Base-by-base conservation (phyloP, 2,797 vertebrate genomes). In the Myiotriccus ornatus region DNA sequence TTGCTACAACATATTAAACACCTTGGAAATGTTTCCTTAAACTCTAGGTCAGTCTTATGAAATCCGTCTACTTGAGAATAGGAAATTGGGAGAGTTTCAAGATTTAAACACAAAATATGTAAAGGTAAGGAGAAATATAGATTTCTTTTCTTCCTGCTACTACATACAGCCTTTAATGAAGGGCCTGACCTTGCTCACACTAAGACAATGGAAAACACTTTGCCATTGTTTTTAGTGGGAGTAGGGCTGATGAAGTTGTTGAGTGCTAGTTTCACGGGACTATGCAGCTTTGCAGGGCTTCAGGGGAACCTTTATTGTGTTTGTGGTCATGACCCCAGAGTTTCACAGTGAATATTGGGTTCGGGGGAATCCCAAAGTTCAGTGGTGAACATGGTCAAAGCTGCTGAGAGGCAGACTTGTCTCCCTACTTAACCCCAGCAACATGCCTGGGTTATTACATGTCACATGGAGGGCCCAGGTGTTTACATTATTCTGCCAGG, bases 1-100 rank as follows among this genome's bases (percentile, higher is more conserved):
- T 97, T 97, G 97, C 97, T 97, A 96, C 97, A 97, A 97, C 95
- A 11, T 97, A 97, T 96, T 97, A 97, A 97, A 97, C 96, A 97
- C 94, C 96, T 97, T 97, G 94, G 97, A 97, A 96, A 94, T 97
- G 94, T 96, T 76, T 96, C 81, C 41, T 97, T 96, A 84, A 97
- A 91, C 86, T 92, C 97, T 98, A 99, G 99, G 99, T 98, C 99
- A 99, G 97, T 99, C 99, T 97, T 99, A 99, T 94, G 99, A 99
- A 99, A 99, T 99, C 97, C 98, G 98, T 97, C 98, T 99, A 97
- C 98, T 99, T 97, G 99, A 99, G 97, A 98, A 98, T 98, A 98
- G 98, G 98, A 99, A 99, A 98, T 98, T 99, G 97, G 98, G 98
- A 98, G 99, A 99, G 97, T 99, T 98, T 98, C 98, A 98, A 98